These are phyloP conservation scores for Aphidius gifuensis DNA, from an alignment of 1,140 invertebrate genomes.

Conservation along the genomic window DNA sequence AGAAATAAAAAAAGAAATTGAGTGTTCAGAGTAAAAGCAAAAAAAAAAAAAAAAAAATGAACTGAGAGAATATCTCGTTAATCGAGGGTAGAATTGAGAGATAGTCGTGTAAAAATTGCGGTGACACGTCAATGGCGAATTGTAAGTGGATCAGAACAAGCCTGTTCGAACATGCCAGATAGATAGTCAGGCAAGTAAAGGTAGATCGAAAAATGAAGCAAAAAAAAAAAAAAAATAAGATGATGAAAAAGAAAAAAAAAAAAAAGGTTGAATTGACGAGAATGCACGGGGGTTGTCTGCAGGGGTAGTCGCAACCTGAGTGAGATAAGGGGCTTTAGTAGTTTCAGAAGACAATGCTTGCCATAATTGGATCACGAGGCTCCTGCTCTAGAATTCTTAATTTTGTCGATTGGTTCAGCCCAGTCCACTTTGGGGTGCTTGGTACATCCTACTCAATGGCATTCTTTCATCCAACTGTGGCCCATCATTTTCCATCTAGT, in stretches of 20 bases:
- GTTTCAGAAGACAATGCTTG: constrained; percentile 43
- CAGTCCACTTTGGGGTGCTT: constrained; percentile 13
- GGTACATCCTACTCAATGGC: no score
- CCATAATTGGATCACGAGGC: constrained; percentile 47
- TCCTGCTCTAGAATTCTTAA: constrained; percentile 43
- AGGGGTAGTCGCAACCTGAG: constrained; percentile 31
- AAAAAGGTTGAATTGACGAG: background rate
- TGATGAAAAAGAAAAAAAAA: constrained; percentile 1
- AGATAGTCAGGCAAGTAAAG: constrained; percentile 11
- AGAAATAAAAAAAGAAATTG: background rate
- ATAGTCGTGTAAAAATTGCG: constrained; percentile 13
- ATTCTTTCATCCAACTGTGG: constrained; percentile 22
- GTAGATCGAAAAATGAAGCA: background rate
- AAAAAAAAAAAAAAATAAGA: constrained; percentile 5
- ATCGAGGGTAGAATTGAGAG: constrained; percentile 8
- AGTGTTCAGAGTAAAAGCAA: no score
- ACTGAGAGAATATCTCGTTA: constrained; percentile 5
- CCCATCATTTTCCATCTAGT: background rate
- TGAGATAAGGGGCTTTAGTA: constrained; percentile 43
- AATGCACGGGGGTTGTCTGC: constrained; percentile 24
- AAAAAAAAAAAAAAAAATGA: constrained; percentile 4
- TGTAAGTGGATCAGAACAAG: constrained; percentile 22
- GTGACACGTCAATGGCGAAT: constrained; percentile 18
- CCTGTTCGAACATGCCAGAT: constrained; percentile 15
- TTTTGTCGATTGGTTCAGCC: constrained; percentile 37